Conservation (phyloP, 1,140 invertebrate genomes). For the Mylabris phalerata region DNA sequence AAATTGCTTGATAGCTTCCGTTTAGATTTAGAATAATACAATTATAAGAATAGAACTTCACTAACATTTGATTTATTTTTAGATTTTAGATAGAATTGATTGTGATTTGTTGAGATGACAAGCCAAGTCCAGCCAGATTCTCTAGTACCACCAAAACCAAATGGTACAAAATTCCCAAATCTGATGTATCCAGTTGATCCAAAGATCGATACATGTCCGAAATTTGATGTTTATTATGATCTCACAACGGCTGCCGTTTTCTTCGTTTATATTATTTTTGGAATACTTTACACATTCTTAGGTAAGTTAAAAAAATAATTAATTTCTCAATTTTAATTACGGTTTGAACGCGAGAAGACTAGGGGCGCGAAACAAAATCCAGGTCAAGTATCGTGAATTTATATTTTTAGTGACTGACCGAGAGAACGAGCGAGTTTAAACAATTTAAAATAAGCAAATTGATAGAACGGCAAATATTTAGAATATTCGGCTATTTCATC, state of each 20-base stretch:
- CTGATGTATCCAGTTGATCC: constrained; percentile 29
- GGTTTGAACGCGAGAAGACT: background rate
- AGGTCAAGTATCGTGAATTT: background rate
- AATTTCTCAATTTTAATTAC: background rate
- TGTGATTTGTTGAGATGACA: constrained; percentile 10
- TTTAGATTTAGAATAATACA: too few species aligned
- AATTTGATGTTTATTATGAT: constrained; percentile 50
- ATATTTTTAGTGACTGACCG: background rate
- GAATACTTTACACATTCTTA: constrained; percentile 57
- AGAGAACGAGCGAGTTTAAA: background rate
- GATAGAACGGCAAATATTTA: background rate
- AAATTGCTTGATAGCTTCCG: too few species aligned
- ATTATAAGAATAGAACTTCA: too few species aligned
- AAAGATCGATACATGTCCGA: constrained; percentile 42
- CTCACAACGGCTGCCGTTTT: constrained; percentile 49
- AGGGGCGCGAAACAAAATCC: too few species aligned
- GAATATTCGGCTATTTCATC: background rate
- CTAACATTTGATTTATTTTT: too few species aligned
- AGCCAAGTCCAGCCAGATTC: constrained; percentile 36
- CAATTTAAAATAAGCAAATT: background rate
- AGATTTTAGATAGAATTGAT: too few species aligned
- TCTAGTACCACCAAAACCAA: constrained; percentile 36
- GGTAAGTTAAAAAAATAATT: constrained; percentile 44
- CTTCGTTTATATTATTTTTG: constrained; percentile 54
- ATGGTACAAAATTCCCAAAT: constrained; percentile 28